Percentiles rank a stretch among this genome's conserved stretches.
Conservation (phyloP, 2,888 invertebrate species). For the Acleris holmiana region DNA sequence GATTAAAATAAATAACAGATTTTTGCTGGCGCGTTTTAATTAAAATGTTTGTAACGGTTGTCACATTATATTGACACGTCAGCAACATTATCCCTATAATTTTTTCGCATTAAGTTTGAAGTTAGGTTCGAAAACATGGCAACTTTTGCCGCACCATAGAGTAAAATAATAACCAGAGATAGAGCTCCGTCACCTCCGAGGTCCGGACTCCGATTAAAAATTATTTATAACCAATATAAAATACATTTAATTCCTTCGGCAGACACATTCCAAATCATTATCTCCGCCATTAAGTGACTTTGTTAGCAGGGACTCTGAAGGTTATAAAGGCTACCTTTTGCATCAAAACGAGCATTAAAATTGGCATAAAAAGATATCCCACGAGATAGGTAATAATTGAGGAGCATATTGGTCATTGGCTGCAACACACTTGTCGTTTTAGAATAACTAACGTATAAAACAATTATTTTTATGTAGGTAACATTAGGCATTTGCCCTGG, state of each 20-base stretch:
- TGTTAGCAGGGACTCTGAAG: constrained; percentile 57
- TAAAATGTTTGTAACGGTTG: background rate
- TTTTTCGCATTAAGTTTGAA: too few species aligned
- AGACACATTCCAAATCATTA: constrained; percentile 71
- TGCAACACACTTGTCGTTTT: too few species aligned
- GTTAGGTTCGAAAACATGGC: too few species aligned
- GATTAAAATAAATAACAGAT: constrained; percentile 8
- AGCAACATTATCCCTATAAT: too few species aligned
- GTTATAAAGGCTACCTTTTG: background rate
- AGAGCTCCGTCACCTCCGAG: background rate
- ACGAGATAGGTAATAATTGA: too few species aligned
- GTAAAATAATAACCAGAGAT: background rate
- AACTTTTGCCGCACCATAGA: background rate
- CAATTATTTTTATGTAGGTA: too few species aligned
- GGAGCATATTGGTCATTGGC: too few species aligned
- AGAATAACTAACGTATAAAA: too few species aligned
- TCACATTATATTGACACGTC: too few species aligned
- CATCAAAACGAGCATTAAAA: constrained; percentile 4
- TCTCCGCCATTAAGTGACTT: constrained; percentile 66
- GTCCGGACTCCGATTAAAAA: constrained; percentile 53
- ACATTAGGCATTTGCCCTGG: too few species aligned
- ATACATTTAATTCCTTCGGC: constrained; percentile 62
- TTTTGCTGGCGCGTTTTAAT: constrained; percentile 4
- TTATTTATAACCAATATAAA: constrained; percentile 74
- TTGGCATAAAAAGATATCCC: background rate